A percentile compares a stretch with the other conserved stretches of the same genome.
Conservation (phyloP, 2,888 invertebrate species). For the Dorcus hopei region DNA sequence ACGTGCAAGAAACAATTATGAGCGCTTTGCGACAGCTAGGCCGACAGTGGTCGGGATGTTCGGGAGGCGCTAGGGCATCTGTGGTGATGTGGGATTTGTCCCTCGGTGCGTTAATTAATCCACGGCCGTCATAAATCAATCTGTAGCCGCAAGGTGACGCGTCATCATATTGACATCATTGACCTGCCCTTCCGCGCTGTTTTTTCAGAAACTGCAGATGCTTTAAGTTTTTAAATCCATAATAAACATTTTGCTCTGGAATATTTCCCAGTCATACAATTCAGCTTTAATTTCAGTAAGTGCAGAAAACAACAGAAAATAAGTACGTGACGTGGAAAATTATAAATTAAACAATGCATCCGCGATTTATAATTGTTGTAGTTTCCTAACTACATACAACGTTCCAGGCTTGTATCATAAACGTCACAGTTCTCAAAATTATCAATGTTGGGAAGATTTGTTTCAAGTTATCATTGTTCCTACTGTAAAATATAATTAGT, state of each 20-base stretch:
- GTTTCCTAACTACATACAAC: background rate
- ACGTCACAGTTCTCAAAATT: conserved; percentile 1
- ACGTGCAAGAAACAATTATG: conserved; percentile 45
- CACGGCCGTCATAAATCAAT: conserved; percentile 48
- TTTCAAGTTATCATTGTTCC: background rate
- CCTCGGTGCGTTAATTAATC: conserved; percentile 46
- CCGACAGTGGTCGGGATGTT: conserved; percentile 36
- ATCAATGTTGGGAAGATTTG: background rate
- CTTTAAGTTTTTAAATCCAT: background rate
- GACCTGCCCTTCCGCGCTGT: conserved; percentile 44
- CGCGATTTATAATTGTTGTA: background rate
- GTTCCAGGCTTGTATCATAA: no score
- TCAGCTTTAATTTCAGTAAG: no score
- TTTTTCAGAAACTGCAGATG: conserved; percentile 16
- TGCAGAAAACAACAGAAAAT: background rate
- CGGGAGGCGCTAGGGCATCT: conserved; percentile 26
- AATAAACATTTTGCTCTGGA: no score
- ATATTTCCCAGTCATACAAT: no score
- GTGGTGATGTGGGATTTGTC: conserved; percentile 40
- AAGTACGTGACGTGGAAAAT: background rate
- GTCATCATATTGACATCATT: conserved; percentile 51
- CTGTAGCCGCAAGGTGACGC: conserved; percentile 51
- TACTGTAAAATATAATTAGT: conserved; percentile 1
- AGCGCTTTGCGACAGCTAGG: conserved; percentile 39
- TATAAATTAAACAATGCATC: background rate